Conservation (phyloP, 2,797 vertebrate species). For the Cheirogaleus major region DNA sequence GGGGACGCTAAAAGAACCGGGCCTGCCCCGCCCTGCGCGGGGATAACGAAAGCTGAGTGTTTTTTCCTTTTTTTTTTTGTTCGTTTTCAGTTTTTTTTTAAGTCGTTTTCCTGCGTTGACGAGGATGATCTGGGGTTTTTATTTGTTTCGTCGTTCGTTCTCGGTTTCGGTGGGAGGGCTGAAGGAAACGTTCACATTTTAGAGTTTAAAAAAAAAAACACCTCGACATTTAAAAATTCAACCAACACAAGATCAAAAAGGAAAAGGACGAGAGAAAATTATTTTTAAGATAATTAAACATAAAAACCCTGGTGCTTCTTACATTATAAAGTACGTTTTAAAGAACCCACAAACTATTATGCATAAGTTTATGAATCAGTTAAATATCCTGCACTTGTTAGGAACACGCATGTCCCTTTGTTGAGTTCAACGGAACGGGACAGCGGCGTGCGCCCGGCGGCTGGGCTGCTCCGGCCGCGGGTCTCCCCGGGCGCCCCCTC, state of each 20-base stretch:
- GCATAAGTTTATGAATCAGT: slow-evolving; percentile 92
- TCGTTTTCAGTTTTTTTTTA: slow-evolving; percentile 56
- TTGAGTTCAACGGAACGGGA: slow-evolving; percentile 92
- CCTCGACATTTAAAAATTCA: slow-evolving; percentile 55
- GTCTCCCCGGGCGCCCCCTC: slow-evolving; percentile 75
- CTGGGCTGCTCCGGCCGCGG: slow-evolving; percentile 75
- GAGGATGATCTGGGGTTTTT: slow-evolving; percentile 80
- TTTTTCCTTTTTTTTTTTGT: slow-evolving; percentile 77
- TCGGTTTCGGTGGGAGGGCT: slow-evolving; percentile 92
- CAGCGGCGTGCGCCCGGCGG: slow-evolving; percentile 76
- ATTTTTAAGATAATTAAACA: slow-evolving; percentile 84
- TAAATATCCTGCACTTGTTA: slow-evolving; percentile 93
- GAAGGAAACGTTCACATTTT: slow-evolving; percentile 92
- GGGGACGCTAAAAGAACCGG: slow-evolving; percentile 94
- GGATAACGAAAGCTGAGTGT: slow-evolving; percentile 77
- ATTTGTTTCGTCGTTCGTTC: slow-evolving; percentile 73
- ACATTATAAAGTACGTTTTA: slow-evolving; percentile 92
- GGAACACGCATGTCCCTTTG: slow-evolving; percentile 91
- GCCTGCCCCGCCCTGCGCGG: slow-evolving; percentile 74
- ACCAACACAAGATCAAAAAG: slow-evolving; percentile 71
- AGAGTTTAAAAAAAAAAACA: slow-evolving; percentile 84
- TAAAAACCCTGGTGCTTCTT: slow-evolving; percentile 95
- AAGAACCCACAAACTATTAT: slow-evolving; percentile 89
- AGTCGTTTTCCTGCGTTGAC: slow-evolving; percentile 77
- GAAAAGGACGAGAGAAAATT: slow-evolving; percentile 80